Percentiles rank a stretch among this genome's conserved stretches.
Conservation (phyloP, 2,888 invertebrate species). For the Odontocolon sp. region DNA sequence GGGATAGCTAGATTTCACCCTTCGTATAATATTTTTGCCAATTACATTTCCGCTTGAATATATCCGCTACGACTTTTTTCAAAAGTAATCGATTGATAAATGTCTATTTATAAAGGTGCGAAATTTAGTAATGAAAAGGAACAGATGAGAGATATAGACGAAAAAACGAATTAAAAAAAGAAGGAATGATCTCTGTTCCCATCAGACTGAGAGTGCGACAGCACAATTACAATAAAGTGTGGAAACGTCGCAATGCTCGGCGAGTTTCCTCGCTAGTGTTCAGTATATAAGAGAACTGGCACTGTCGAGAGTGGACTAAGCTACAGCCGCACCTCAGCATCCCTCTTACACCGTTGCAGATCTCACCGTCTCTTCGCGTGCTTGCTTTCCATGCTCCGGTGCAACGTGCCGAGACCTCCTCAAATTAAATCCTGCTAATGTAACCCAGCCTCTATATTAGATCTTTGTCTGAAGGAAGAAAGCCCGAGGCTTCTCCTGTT, state of each 20-base stretch:
- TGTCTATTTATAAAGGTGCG: too few relatives aligned
- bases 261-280: conserved; percentile 19
- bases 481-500: conserved; percentile 39
- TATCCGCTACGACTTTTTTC: too few relatives aligned
- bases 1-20: not conserved
- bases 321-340: too few relatives aligned
- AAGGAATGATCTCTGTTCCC: conserved; percentile 20
- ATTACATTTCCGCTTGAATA: too few relatives aligned
- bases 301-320: not conserved
- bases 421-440: conserved; percentile 79
- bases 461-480: conserved; percentile 67
- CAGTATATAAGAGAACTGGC: not conserved
- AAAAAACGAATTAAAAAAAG: not conserved
- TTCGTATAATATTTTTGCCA: not conserved
- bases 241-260: conserved; percentile 10
- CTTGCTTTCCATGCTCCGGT: conserved; percentile 61
- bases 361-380: conserved; percentile 24
- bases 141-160: not conserved
- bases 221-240: conserved; percentile 76
- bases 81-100: too few relatives aligned
- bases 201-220: conserved; percentile 62
- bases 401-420: conserved; percentile 59
- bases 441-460: conserved; percentile 76
- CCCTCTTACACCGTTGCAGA: too few relatives aligned
- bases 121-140: too few relatives aligned